Conservation (phyloP, 2,797 vertebrate genomes). For the Sebastes taczanowskii region DNA sequence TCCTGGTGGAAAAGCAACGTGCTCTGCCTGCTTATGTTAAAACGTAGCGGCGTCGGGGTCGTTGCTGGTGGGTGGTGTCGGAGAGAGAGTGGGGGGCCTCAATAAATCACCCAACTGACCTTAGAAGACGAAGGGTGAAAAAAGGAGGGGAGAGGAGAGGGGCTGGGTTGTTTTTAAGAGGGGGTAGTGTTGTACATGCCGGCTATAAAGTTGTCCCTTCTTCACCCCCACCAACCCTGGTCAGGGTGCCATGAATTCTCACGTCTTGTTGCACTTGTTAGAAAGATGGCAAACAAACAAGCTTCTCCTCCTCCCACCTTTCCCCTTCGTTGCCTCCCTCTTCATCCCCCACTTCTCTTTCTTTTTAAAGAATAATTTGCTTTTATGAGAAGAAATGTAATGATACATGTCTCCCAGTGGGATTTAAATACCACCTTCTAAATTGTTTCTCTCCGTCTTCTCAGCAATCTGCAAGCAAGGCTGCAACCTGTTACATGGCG, state of each 20-base stretch:
- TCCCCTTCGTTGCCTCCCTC: not conserved
- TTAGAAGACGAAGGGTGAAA: conserved; percentile 54
- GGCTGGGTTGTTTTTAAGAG: conserved; percentile 46
- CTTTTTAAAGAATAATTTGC: not conserved
- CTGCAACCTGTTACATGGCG: conserved; percentile 91
- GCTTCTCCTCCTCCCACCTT: conserved; percentile 6
- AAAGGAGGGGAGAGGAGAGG: conserved; percentile 19
- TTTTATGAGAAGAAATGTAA: not conserved
- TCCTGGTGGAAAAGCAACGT: not conserved
- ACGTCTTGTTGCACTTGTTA: conserved; percentile 61
- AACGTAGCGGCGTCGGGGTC: not conserved
- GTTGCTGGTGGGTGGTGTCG: conserved; percentile 39
- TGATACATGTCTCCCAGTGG: not conserved
- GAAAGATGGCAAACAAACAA: conserved; percentile 50
- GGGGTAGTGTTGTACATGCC: conserved; percentile 40
- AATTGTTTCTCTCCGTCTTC: not conserved
- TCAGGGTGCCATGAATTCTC: conserved; percentile 63
- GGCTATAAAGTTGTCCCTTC: conserved; percentile 61
- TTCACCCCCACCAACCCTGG: not conserved
- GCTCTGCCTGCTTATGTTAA: not conserved
- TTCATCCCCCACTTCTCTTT: not conserved
- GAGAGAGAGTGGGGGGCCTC: conserved; percentile 30
- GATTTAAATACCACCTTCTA: not conserved
- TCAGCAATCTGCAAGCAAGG: conserved; percentile 96
- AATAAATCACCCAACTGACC: conserved; percentile 70